Conservation (phyloP, 2,113 vertebrate species). For the Piliocolobus tephrosceles region DNA sequence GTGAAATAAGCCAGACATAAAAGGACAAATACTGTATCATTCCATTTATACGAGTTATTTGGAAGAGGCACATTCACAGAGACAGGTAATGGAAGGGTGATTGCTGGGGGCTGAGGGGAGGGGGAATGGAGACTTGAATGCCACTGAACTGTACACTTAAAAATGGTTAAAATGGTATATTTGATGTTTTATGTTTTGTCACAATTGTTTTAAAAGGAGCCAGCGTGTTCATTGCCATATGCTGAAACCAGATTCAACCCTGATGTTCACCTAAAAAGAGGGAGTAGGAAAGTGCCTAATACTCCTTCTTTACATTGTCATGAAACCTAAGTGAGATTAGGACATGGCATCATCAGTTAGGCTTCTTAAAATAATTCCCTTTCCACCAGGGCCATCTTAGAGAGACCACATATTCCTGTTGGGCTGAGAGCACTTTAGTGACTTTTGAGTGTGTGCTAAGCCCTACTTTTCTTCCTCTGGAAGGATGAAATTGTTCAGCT, state of each 20-base stretch:
- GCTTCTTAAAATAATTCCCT: conserved; percentile 1
- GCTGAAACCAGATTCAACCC: not conserved
- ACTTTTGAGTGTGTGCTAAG: not conserved
- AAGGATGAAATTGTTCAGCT: not conserved
- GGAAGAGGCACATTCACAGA: not conserved
- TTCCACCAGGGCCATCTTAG: not conserved
- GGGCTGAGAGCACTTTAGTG: not conserved
- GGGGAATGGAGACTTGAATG: not conserved
- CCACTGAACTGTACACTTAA: not conserved
- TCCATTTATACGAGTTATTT: not conserved
- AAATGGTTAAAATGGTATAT: not conserved
- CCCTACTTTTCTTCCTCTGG: not conserved
- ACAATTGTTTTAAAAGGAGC: not conserved
- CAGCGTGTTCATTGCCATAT: not conserved
- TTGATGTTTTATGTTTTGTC: not conserved
- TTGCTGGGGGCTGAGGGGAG: not conserved
- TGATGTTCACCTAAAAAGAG: conserved; percentile 18
- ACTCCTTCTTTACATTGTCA: not conserved
- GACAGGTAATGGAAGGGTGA: not conserved
- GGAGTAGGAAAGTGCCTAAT: not conserved
- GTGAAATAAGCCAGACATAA: not conserved
- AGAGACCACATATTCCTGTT: not conserved
- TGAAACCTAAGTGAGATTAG: not conserved
- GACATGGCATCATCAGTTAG: not conserved
- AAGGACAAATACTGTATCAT: not conserved